Conservation (phyloP, 2,113 vertebrate genomes). For the Brachionichthys hirsutus region DNA sequence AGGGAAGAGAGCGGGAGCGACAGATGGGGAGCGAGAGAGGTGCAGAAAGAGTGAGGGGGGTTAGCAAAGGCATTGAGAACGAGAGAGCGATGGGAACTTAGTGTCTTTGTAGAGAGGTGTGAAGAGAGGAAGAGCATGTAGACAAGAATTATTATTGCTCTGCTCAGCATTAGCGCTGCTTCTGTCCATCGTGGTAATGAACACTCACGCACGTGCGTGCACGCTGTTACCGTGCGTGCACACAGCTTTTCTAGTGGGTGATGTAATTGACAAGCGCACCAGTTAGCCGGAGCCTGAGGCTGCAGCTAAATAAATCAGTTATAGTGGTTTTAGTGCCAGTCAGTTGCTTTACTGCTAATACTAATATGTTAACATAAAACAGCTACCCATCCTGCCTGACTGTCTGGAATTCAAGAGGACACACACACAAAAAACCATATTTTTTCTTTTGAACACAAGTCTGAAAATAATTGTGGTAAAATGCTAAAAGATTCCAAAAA, state of each 20-base stretch:
- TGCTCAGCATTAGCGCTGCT: slow-evolving; percentile 42
- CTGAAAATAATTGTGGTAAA: too few species aligned
- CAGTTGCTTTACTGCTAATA: slow-evolving; percentile 45
- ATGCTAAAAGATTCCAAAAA: too few species aligned
- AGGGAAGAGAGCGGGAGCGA: slow-evolving; percentile 37
- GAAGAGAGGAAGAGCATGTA: slow-evolving; percentile 15
- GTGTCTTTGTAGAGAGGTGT: slow-evolving; percentile 2
- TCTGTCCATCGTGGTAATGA: slow-evolving; percentile 32
- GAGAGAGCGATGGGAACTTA: slow-evolving; percentile 2
- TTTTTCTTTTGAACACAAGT: neutral
- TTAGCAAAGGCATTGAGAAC: slow-evolving; percentile 11
- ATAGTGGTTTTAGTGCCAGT: slow-evolving; percentile 29
- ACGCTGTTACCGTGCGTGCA: neutral
- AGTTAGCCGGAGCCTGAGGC: slow-evolving; percentile 40
- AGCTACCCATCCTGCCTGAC: slow-evolving; percentile 9
- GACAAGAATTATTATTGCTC: slow-evolving; percentile 44
- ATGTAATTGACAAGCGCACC: slow-evolving; percentile 26
- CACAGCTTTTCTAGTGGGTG: slow-evolving; percentile 32
- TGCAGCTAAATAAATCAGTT: slow-evolving; percentile 48
- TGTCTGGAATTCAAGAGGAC: slow-evolving; percentile 5
- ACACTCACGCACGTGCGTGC: slow-evolving; percentile 24
- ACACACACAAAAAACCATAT: neutral
- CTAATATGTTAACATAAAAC: slow-evolving; percentile 45
- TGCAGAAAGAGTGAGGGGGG: slow-evolving; percentile 27
- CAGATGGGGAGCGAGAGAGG: slow-evolving; percentile 62